Conservation (phyloP, 2,113 vertebrate species). For the Amblyornis subalaris region DNA sequence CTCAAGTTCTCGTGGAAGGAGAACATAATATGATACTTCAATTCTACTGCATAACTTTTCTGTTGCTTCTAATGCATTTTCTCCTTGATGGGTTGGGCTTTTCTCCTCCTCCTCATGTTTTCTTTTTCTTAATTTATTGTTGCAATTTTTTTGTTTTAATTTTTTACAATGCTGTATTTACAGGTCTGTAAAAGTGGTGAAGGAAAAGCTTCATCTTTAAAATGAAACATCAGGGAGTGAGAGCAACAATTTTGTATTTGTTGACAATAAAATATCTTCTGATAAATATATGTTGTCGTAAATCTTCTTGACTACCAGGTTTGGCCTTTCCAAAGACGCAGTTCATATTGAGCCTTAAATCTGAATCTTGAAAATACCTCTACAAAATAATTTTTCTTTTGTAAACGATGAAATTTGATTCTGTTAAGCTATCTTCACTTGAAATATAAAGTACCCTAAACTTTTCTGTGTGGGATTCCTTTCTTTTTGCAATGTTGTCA, state of each 20-base stretch:
- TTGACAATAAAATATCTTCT: slow-evolving; percentile 71
- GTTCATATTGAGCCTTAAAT: slow-evolving; percentile 2
- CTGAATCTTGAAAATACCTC: background rate
- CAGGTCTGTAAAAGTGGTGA: slow-evolving; percentile 29
- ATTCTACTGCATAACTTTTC: slow-evolving; percentile 36
- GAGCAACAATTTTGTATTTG: slow-evolving; percentile 54
- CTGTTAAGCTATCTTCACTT: background rate
- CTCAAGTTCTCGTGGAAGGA: background rate
- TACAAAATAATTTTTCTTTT: background rate
- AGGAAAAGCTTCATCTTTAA: slow-evolving; percentile 66
- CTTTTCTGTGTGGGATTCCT: background rate
- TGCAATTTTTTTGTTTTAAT: slow-evolving; percentile 8
- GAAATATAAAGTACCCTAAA: background rate
- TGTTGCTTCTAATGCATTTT: slow-evolving; percentile 55
- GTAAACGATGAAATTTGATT: background rate
- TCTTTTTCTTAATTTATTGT: slow-evolving; percentile 72
- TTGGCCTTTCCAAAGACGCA: background rate
- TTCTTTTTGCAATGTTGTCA: background rate
- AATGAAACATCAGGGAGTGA: slow-evolving; percentile 47
- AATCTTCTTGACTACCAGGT: slow-evolving; percentile 13
- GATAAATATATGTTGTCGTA: background rate
- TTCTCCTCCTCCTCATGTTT: slow-evolving; percentile 9
- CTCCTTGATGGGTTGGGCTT: background rate
- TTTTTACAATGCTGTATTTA: slow-evolving; percentile 41
- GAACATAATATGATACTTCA: slow-evolving; percentile 54